phyloP scores from a whole-genome alignment of 92 coral and sea anemone genomes.

The Epizoanthus rinbou region DNA sequence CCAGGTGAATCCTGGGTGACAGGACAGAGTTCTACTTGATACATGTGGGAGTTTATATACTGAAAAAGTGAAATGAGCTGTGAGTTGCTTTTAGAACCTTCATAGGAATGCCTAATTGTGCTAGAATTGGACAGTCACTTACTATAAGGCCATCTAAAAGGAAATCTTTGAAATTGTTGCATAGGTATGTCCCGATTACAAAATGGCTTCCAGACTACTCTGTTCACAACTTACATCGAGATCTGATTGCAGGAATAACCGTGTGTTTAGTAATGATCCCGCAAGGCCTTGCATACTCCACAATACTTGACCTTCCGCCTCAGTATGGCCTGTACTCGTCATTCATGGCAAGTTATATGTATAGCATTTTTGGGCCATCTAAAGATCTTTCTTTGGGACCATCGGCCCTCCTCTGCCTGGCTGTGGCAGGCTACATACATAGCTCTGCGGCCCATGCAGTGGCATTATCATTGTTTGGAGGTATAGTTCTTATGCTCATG shows the following conservation, averaged over 20 bases:
- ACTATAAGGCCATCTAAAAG: not conserved
- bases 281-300: constrained; percentile 55
- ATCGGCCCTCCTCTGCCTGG: constrained; percentile 44
- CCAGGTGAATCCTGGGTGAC: too few relatives aligned
- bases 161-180: constrained; percentile 40
- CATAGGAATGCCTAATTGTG: not conserved
- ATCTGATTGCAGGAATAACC: constrained; percentile 51
- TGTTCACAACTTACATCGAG: constrained; percentile 41
- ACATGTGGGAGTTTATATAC: too few relatives aligned
- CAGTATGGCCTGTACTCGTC: constrained; percentile 55
- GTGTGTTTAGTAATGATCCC: constrained; percentile 53
- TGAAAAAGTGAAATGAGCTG: too few relatives aligned
- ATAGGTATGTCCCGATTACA: constrained; percentile 61
- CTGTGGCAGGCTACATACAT: constrained; percentile 50
- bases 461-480: constrained; percentile 45
- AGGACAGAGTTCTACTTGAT: too few relatives aligned
- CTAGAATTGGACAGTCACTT: not conserved
- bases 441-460: constrained; percentile 43
- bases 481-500: constrained; percentile 44
- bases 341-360: constrained; percentile 45
- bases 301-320: constrained; percentile 49
- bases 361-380: constrained; percentile 47
- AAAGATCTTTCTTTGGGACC: constrained; percentile 52
- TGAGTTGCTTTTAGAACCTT: not conserved
- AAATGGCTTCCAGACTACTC: constrained; percentile 55